Evolutionary conservation across 2,113 vertebrate species (phyloP).

Genomic region (Malurus melanocephalus): DNA sequence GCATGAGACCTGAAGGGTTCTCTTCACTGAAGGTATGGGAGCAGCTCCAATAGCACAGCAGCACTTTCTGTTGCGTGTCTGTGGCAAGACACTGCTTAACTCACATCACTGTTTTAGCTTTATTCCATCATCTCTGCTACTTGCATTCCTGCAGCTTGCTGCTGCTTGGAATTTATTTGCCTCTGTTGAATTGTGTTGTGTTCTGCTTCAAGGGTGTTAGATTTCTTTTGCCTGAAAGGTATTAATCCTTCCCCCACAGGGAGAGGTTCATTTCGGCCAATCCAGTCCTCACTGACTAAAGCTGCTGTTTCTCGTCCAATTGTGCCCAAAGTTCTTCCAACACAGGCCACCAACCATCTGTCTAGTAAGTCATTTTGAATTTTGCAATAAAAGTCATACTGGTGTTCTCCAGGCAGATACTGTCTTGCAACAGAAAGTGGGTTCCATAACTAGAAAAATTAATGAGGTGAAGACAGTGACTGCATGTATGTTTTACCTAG

Average conservation of each 20-base stretch:
- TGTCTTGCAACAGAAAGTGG: neutral
- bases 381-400: neutral
- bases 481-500: neutral
- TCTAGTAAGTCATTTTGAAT: conserved; percentile 79
- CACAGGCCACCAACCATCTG: conserved; percentile 76
- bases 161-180: neutral
- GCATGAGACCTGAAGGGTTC: neutral
- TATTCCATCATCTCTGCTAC: neutral
- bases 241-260: conserved; percentile 51
- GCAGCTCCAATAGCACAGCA: neutral
- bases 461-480: neutral
- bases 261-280: conserved; percentile 93
- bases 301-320: conserved; percentile 80
- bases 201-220: neutral
- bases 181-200: neutral
- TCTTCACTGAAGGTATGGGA: neutral
- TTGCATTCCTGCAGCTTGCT: neutral
- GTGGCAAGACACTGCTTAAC: neutral
- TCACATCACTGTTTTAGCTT: neutral
- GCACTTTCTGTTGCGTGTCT: rapidly evolving
- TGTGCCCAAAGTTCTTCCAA: conserved; percentile 80
- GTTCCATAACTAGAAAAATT: neutral
- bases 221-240: neutral
- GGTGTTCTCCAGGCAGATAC: neutral
- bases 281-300: conserved; percentile 86